Evolutionary conservation across 2,113 vertebrate species (phyloP), one percentile per base, ranked within the genome.

Genomic region (Xerus inauris): DNA sequence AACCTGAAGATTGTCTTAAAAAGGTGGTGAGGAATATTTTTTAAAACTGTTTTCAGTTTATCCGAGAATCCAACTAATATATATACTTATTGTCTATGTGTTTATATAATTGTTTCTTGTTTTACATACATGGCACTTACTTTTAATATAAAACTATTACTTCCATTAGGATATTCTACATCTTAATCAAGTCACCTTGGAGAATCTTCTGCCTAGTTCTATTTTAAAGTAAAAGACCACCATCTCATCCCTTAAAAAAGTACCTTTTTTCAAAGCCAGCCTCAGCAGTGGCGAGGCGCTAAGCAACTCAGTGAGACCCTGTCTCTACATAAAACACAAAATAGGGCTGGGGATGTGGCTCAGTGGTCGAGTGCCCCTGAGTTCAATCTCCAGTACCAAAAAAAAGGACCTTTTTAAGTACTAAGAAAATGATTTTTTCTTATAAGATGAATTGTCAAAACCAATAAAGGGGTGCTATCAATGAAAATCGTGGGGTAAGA

Each of bases 1-100:
- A n/a, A n/a, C n/a, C 35, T 77, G 75, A 67, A 95, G 77, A 20
- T 64, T 96, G 38, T 69, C n/a, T 85, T 87, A 76, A 94, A 95
- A 86, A 26, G 20, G 40, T n/a, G 11, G 1, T 89, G 10, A 13
- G 64, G 32, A 54, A 67, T 85, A 72, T 75, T 73, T 57, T 85
- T 65, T 35, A 92, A 79, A 92, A 45, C 57, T 79, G 65, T 35
- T 93, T 97, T 90, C 30, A 77, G 13, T 85, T 94, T 82, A 64
- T 35, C 38, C 94, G n/a, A 17, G n/a, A n/a, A 95, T 76, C 26
- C 49, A 91, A 57, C 35, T 72, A 65, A 83, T 85, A 54, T 91
- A 87, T 69, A 81, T 90, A 94, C 71, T 57, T 76, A 30, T 83
- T 49, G 30, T 51, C 49, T 89, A 8, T 89, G 30, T 89, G 35